Conservation (phyloP, 2,113 vertebrate genomes). For the Puntigrus tetrazona region DNA sequence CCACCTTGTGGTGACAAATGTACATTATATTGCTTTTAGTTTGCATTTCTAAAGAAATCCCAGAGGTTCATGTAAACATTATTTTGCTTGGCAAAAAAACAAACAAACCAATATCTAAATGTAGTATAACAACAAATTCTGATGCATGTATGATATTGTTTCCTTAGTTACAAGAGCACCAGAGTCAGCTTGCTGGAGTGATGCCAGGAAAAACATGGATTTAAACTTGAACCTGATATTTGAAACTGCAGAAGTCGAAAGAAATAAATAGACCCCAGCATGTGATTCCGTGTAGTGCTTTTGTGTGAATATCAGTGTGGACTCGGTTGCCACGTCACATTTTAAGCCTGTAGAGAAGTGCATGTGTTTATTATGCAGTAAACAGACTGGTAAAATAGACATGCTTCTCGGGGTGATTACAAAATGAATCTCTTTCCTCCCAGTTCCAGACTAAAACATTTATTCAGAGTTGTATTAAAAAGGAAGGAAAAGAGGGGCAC, state of each 20-base stretch:
- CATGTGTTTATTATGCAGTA: background rate
- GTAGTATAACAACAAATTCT: background rate
- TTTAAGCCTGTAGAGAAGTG: background rate
- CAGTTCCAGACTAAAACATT: background rate
- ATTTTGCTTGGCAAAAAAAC: background rate
- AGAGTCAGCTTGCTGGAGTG: slow-evolving; percentile 7
- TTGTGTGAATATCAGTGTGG: slow-evolving; percentile 39
- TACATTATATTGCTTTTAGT: background rate
- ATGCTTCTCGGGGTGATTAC: background rate
- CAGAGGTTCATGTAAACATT: background rate
- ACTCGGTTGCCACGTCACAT: background rate
- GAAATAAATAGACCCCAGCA: slow-evolving; percentile 65
- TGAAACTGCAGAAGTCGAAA: slow-evolving; percentile 39
- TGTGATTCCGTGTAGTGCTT: slow-evolving; percentile 43
- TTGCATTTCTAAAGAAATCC: background rate
- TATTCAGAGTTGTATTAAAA: background rate
- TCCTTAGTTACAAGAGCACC: background rate
- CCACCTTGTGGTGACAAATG: slow-evolving; percentile 39
- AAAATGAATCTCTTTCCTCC: background rate
- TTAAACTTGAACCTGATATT: slow-evolving; percentile 52
- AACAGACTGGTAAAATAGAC: background rate
- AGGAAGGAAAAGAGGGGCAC: background rate
- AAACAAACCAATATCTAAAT: background rate
- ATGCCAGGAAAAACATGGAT: slow-evolving; percentile 13
- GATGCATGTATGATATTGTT: background rate